phyloP scores from a whole-genome alignment of 2,888 invertebrate species.

The Uropetala carovei region DNA sequence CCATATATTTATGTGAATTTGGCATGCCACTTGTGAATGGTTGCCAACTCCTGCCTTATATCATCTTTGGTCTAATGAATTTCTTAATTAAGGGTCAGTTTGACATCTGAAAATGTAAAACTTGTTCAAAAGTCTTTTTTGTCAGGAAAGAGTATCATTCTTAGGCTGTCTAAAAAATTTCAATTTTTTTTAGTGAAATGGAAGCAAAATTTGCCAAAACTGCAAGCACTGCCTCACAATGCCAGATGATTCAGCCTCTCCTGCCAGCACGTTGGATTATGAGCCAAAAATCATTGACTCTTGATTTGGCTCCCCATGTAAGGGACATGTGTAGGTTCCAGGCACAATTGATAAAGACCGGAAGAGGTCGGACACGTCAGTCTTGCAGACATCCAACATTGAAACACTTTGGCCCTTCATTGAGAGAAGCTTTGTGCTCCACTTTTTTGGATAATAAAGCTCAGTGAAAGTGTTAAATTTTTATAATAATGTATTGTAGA shows the following conservation, averaged over 20 bases:
- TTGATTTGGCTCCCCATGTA: constrained; percentile 28
- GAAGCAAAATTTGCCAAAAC: constrained; percentile 26
- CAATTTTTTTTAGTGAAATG: constrained; percentile 34
- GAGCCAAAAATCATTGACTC: background rate
- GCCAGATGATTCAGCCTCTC: constrained; percentile 30
- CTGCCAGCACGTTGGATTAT: background rate
- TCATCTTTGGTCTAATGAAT: too few species aligned
- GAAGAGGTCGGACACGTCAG: background rate
- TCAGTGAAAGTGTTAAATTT: too few species aligned
- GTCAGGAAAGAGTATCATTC: background rate
- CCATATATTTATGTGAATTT: too few species aligned
- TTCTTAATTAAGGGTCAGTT: too few species aligned
- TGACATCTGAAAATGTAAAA: background rate
- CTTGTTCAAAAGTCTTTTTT: background rate
- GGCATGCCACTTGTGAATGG: too few species aligned
- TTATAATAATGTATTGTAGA: too few species aligned
- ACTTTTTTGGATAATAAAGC: constrained; percentile 3
- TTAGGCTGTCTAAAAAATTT: background rate
- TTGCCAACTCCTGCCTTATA: too few species aligned
- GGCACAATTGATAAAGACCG: background rate
- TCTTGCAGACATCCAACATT: constrained; percentile 37
- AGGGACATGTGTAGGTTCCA: constrained; percentile 33
- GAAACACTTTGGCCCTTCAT: constrained; percentile 11
- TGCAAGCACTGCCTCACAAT: background rate
- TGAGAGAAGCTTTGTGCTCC: constrained; percentile 5